Evolutionary conservation across 2,113 vertebrate species (phyloP), one percentile per base, ranked within the genome.

Genomic region (Forbesichthys papilliferus): DNA sequence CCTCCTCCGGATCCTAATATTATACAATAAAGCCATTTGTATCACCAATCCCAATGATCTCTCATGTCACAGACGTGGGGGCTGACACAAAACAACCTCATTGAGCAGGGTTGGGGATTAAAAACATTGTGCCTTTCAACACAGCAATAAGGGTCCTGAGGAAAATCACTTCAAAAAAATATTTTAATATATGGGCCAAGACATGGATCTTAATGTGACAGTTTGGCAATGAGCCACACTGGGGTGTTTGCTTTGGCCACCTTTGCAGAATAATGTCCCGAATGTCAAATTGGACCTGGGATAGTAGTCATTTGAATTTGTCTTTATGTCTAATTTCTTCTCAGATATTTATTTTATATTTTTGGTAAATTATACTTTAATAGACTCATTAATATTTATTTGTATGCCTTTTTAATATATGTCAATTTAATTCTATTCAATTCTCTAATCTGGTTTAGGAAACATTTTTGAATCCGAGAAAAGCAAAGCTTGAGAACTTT

Each of bases 181-280:
- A 71, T 74, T 69, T 61, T 57, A 48, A 74, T 73, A 82, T 74
- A 27, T 59, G 64, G 77, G 60, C 66, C 64, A 77, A 79, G 61
- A 73, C 77, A 49, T 84, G 64, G 66, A 71, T 84, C 68, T 81
- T 62, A 72, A 84, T 83, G 64, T 77, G 64, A 79, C 62, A 61
- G 57, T 67, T 81, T 69, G 54, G 66, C 75, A 75, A 56, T 33
- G 63, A 51, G 64, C 78, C 74, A 80, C 63, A 60, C 72, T 69
- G 60, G 65, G 46, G 48, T 67, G 82, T 89, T 88, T 86, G 71
- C 68, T 83, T 88, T 87, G 83, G 81, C 82, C 62, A 12, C 66
- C 5, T 11, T 48, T 59, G 13, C 51, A 64, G 68, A 27, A 80
- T 53, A 63, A 49, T 73, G 70, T 69, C 67, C 64, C 74, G 61